Percentiles rank a stretch among this genome's conserved stretches.
Conservation (phyloP, 2,113 vertebrate genomes). For the Paedocypris sp. region DNA sequence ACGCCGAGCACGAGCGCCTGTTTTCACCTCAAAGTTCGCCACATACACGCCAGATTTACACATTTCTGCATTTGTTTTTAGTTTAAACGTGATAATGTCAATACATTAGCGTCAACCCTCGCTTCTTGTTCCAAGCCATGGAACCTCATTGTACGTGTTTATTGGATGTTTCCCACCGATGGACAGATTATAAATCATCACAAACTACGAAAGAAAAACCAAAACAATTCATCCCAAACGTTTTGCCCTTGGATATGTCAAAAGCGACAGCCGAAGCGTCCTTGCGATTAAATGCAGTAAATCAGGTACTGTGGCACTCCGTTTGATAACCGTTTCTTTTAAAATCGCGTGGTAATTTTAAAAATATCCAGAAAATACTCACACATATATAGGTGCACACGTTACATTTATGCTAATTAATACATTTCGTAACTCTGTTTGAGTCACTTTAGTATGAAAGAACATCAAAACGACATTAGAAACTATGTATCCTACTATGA, state of each 20-base stretch:
- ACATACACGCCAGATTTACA: constrained; percentile 33
- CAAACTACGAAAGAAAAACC: too few species aligned
- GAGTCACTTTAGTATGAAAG: too few species aligned
- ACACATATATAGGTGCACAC: not conserved
- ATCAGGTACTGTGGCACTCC: not conserved
- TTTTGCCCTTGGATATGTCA: constrained; percentile 28
- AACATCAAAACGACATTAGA: too few species aligned
- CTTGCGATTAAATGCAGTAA: constrained; percentile 24
- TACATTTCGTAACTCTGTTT: too few species aligned
- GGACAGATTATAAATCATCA: not conserved
- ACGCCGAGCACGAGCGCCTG: constrained; percentile 32
- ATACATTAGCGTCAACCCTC: too few species aligned
- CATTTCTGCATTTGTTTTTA: too few species aligned
- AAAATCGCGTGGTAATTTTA: not conserved
- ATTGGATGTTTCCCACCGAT: not conserved
- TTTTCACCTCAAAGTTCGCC: constrained; percentile 54
- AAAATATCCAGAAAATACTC: not conserved
- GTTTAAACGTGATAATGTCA: too few species aligned
- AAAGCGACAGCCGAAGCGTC: constrained; percentile 15
- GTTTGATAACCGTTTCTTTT: not conserved
- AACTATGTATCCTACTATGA: too few species aligned
- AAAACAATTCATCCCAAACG: too few species aligned
- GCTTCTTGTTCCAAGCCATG: too few species aligned
- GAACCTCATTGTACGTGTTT: too few species aligned
- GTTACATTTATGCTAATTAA: too few species aligned